Conservation (phyloP, 2,113 vertebrate genomes). For the Pan paniscus region DNA sequence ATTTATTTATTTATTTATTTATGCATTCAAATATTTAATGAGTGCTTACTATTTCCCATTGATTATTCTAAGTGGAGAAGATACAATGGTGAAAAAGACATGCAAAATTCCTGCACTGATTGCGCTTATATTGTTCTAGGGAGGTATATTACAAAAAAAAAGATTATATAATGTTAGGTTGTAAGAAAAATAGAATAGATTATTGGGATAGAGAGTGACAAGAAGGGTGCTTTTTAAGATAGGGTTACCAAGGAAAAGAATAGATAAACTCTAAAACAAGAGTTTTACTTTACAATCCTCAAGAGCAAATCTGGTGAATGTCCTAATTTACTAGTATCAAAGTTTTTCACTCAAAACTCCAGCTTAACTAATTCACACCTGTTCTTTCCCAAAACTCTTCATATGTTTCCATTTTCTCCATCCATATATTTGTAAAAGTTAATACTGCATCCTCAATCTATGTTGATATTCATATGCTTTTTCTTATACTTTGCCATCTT, state of each 20-base stretch:
- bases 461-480: not conserved
- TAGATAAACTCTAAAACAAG: not conserved
- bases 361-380: not conserved
- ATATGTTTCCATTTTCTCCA: not conserved
- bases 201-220: not conserved
- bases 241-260: not conserved
- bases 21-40: not conserved
- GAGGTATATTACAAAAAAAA: not conserved
- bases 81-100: not conserved
- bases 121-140: not conserved
- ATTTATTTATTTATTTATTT: not conserved
- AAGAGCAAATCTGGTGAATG: not conserved
- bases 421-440: not conserved
- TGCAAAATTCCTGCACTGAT: not conserved
- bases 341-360: not conserved
- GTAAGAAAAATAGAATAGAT: not conserved
- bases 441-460: not conserved
- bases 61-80: not conserved
- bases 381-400: not conserved
- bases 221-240: not conserved
- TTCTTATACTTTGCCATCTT: not conserved
- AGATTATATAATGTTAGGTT: not conserved
- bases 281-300: not conserved
- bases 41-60: not conserved
- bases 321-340: not conserved